Base-by-base conservation (phyloP, 1,140 invertebrate genomes). In the Parasteatoda tepidariorum region DNA sequence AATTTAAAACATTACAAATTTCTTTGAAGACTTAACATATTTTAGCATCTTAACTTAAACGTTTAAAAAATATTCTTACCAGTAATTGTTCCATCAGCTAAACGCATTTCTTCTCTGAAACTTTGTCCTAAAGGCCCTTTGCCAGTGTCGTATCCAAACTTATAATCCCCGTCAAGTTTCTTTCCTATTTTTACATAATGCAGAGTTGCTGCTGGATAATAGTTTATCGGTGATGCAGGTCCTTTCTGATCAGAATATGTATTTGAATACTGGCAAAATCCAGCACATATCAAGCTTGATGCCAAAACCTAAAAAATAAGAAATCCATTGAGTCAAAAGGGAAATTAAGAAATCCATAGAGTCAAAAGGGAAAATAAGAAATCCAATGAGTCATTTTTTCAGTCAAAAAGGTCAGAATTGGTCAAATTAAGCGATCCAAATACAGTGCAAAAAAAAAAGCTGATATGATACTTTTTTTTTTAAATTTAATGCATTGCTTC, bases 61-160 rank as follows among this genome's bases (percentile, higher is more conserved):
- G 41, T 7, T 18, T 24, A 7, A 59, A 59, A 18, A 59, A 5
- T 59, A 7, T 6, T 59, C 5, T 24, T 61, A 75, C 71, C 71
- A 15, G 30, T 30, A 61, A 89, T 87, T 24, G 85, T 88, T 15
- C 88, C 88, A 67, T 89, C 87, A 2, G 87, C 84, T 2, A 86
- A 67, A 26, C 86, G 76, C n/a, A 84, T 83, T 64, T 87, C 87
- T 67, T 87, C 86, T 61, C 87, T 66, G 82, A 87, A 87, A 48
- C 83, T 86, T 55, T 87, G 85, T 22, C 84, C 87, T 26, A 67
- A 67, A 33, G 85, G 84, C 28, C 74, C 85, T 82, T 84, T 86
- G 33, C 87, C 87, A 30, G 87, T 87, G 57, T 87, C 83, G 59
- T 87, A 87, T 38, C 86, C 87, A 48, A 87, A 87, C 55, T 86